Base-by-base conservation (phyloP, 2,888 invertebrate genomes). In the Chydorus sphaericus region DNA sequence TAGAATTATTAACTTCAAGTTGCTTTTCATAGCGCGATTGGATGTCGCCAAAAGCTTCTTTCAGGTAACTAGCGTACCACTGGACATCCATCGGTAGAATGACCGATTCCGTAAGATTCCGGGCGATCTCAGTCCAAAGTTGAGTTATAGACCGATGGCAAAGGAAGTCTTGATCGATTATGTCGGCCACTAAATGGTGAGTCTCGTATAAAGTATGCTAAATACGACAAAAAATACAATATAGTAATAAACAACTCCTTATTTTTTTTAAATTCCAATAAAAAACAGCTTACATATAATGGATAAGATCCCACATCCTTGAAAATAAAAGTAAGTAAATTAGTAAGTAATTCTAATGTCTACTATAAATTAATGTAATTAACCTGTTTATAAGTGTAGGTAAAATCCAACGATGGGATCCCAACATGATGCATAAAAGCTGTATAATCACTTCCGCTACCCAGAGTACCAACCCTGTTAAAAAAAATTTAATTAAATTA, bases 361-460 rank as follows among this genome's bases (percentile, higher is more conserved):
- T 33, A 33, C 10, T 33, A 33, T n/a, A 33, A 33, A 11, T 33
- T 10, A 33, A n/a, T 11, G 14, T 11, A 33, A 33, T n/a, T 10
- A 33, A 39, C 60, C 54, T 60, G 36, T 10, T 53, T 48, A 30
- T 57, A 18, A 10, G 60, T 61, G 61, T 68, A 74, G 4, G 66
- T 62, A 50, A 71, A 62, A 62, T 73, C 73, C 29, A 68, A 65
- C 20, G 67, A 66, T 1, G 74, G 71, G 14, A 75, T 64, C 4
- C 73, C 74, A 10, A 70, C 62, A 55, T 63, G 66, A 37, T 67
- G 67, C 30, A 72, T 62, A 61, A 74, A 74, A 1, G 69, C 64
- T 4, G 68, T 67, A 60, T 69, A 71, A 61, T 75, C 73, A 58
- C 71, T 71, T 8, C 72, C 73, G 16, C 69, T 68, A 1, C 70